Evolutionary conservation across 1,140 invertebrate genomes (phyloP).

Genomic region (Streblospio benedicti): DNA sequence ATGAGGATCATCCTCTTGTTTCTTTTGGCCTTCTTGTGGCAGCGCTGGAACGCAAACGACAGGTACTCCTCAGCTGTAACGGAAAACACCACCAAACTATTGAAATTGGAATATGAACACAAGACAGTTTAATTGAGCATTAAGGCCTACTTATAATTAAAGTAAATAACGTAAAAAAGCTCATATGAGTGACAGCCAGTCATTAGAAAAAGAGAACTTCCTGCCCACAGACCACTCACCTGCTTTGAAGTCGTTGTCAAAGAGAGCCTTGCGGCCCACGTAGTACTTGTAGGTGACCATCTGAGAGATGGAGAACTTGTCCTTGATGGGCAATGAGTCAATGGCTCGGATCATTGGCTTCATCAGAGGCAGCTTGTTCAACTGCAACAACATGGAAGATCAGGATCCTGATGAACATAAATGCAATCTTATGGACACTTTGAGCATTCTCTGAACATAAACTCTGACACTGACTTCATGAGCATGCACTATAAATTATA

Average conservation of each 20-base stretch:
- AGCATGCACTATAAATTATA: not conserved
- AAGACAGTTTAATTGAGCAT: no score
- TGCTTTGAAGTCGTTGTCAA: slow-evolving; percentile 87
- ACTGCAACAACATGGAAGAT: slow-evolving; percentile 34
- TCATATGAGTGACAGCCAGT: no score
- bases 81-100: slow-evolving; percentile 23
- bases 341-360: slow-evolving; percentile 94
- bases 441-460: no score
- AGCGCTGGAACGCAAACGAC: slow-evolving; percentile 84
- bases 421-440: no score
- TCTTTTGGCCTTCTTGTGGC: slow-evolving; percentile 68
- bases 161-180: no score
- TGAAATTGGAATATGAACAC: no score
- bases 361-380: slow-evolving; percentile 90
- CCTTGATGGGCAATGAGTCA: slow-evolving; percentile 79
- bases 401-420: not conserved
- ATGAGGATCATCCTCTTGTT: slow-evolving; percentile 92
- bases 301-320: slow-evolving; percentile 73
- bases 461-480: not conserved
- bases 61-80: slow-evolving; percentile 78
- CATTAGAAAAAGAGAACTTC: no score
- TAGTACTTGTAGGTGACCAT: slow-evolving; percentile 84
- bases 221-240: slow-evolving; percentile 51
- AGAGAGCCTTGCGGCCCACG: slow-evolving; percentile 93
- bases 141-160: no score